phyloP scores from a whole-genome alignment of 1,140 invertebrate species.

The Sinella curviseta region DNA sequence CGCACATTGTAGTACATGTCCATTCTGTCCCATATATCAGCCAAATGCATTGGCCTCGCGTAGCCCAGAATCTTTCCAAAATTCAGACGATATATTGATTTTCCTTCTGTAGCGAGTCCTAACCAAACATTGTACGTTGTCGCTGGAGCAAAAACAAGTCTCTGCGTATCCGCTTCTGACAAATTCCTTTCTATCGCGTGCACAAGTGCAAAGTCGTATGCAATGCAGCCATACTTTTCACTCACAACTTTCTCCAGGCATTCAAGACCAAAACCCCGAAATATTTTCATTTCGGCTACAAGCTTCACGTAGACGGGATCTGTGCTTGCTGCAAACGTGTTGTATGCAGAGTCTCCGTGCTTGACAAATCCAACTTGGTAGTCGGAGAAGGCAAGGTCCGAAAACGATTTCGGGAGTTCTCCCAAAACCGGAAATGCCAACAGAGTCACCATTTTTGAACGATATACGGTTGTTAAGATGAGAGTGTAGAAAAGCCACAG shows the following conservation, averaged over 20 bases:
- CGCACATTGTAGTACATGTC: slow-evolving; percentile 30
- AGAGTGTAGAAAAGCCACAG: slow-evolving; percentile 35
- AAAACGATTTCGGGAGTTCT: slow-evolving; percentile 34
- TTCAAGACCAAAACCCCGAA: slow-evolving; percentile 28
- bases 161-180: slow-evolving; percentile 13
- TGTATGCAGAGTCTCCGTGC: slow-evolving; percentile 38
- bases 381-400: slow-evolving; percentile 35
- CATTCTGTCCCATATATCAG: slow-evolving; percentile 35
- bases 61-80: slow-evolving; percentile 35
- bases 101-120: slow-evolving; percentile 9
- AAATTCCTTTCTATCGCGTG: slow-evolving; percentile 33
- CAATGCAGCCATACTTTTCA: slow-evolving; percentile 30
- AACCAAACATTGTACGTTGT: slow-evolving; percentile 17
- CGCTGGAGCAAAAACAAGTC: neutral
- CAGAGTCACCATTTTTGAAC: slow-evolving; percentile 36
- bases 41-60: slow-evolving; percentile 18
- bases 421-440: slow-evolving; percentile 34
- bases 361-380: slow-evolving; percentile 38
- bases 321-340: slow-evolving; percentile 21
- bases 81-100: slow-evolving; percentile 38
- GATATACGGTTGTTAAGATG: slow-evolving; percentile 36
- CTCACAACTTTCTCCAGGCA: slow-evolving; percentile 31
- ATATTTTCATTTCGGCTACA: slow-evolving; percentile 33
- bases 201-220: slow-evolving; percentile 32
- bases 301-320: slow-evolving; percentile 39